phyloP scores from a whole-genome alignment of 2,888 invertebrate species.

The Himalopsyche japonica region DNA sequence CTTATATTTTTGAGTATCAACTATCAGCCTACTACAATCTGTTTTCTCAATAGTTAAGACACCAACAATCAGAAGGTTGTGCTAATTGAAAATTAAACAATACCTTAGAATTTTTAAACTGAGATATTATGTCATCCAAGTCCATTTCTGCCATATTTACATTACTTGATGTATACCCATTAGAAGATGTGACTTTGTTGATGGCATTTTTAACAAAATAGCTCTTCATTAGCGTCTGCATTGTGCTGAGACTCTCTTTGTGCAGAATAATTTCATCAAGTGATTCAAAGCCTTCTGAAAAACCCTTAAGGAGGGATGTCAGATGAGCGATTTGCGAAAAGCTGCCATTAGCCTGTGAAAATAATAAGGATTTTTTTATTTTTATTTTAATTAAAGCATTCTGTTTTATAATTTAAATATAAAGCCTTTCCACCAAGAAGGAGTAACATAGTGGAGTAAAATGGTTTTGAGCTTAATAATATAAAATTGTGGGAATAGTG shows the following conservation, averaged over 20 bases:
- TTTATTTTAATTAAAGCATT: too few species aligned
- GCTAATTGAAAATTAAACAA: background rate
- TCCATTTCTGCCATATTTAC: conserved; percentile 50
- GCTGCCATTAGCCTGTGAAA: conserved; percentile 58
- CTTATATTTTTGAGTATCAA: too few species aligned
- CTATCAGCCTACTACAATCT: too few species aligned
- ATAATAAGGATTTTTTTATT: background rate
- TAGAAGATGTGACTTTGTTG: conserved; percentile 40
- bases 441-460: too few species aligned
- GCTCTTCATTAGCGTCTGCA: conserved; percentile 45
- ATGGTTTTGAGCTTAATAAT: too few species aligned
- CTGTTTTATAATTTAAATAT: too few species aligned
- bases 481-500: too few species aligned
- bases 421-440: too few species aligned
- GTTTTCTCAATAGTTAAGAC: too few species aligned
- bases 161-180: conserved; percentile 44
- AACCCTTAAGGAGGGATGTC: conserved; percentile 50
- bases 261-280: conserved; percentile 48
- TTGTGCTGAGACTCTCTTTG: conserved; percentile 46
- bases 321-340: conserved; percentile 58
- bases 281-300: conserved; percentile 50
- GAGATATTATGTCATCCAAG: conserved; percentile 42
- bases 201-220: conserved; percentile 46
- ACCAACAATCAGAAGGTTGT: too few species aligned
- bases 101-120: conserved; percentile 40